Evolutionary conservation across 2,797 vertebrate species (phyloP), one percentile per base, ranked within the genome.

Genomic region (Labeo calbasu): DNA sequence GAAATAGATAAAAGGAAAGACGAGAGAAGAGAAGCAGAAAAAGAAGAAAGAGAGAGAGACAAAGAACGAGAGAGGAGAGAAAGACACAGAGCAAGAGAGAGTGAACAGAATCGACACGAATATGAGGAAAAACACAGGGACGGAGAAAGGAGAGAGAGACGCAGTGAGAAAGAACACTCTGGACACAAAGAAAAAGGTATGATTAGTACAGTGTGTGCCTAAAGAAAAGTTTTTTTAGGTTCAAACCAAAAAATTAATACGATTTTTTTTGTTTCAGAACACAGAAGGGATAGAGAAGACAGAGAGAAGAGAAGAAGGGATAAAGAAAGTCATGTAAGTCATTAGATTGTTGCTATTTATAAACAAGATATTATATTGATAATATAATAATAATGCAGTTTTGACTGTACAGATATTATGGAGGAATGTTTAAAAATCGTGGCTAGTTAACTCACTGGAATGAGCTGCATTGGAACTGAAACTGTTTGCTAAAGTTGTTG

Each of bases 281-380:
- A 93, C 9, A 88, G 83, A 85, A 90, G 86, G 85, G 88, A 90
- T 81, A 93, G 66, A 89, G 94, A 94, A 76, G 93, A 95, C 14
- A 89, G 5, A 90, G 95, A 95, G 79, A 91, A 83, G 80, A 94
- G 90, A 83, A 92, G 89, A 83, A 90, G 55, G 87, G 91, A 94
- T 65, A 92, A 88, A 88, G 92, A 89, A 87, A 85, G 92, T 89
- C 91, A 90, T 21, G 92, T 94, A 88, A 86, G 88, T 21, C 69
- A 85, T 86, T 66, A 73, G 11, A 53, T 72, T 28, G 11, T 46
- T 59, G 66, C n/a, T 43, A 51, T 51, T 51, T 79, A 15, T 32
- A 12, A 79, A 6, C 12, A 3, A 46, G 21, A 17, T 25, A 8
- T 69, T 51, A 10, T 43, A 40, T 11, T 70, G 2, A 25, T 48